Base-by-base conservation (phyloP, 1,140 invertebrate genomes). In the Dysdera silvatica region DNA sequence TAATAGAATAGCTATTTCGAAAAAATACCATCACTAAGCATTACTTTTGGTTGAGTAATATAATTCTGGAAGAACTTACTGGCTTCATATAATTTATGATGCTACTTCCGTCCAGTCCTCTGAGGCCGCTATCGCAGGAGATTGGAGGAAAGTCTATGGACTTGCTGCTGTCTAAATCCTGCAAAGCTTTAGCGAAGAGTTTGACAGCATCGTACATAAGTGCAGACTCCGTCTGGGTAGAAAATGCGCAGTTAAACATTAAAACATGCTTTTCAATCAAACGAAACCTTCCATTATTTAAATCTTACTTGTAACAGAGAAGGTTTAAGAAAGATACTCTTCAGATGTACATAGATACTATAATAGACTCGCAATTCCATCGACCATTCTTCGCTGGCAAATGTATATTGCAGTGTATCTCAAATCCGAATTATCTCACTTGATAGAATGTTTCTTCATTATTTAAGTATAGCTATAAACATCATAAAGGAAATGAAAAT, bases 1-100 rank as follows among this genome's bases (percentile, higher is more conserved):
- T n/a, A n/a, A n/a, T n/a, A n/a, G n/a, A n/a, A n/a, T n/a, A n/a
- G n/a, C n/a, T n/a, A n/a, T n/a, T n/a, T n/a, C n/a, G n/a, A n/a
- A n/a, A n/a, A n/a, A n/a, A n/a, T n/a, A n/a, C n/a, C n/a, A n/a
- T n/a, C n/a, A n/a, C n/a, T n/a, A n/a, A n/a, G n/a, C n/a, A n/a
- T 53, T 14, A 53, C 18, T 16, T 53, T 37, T 37, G 35, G n/a
- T 53, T 18, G 8, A 14, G 24, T 1, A 45, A 45, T n/a, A 45
- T 45, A 24, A 49, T 12, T 7, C 26, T 1, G 47, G 29, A 49
- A 49, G 10, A 61, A 83, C 85, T 85, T 78, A 94, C 93, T 69
- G 93, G 87, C 82, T 93, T 95, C 90, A 98, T 96, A 73, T 95
- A 97, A 80, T 97, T 97, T 62, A 96, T 90, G 29, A 98, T 81